Percentiles rank a stretch among this genome's conserved stretches.
phyloP scores from a whole-genome alignment of 2,113 vertebrate species.

The Scophthalmus maximus region DNA sequence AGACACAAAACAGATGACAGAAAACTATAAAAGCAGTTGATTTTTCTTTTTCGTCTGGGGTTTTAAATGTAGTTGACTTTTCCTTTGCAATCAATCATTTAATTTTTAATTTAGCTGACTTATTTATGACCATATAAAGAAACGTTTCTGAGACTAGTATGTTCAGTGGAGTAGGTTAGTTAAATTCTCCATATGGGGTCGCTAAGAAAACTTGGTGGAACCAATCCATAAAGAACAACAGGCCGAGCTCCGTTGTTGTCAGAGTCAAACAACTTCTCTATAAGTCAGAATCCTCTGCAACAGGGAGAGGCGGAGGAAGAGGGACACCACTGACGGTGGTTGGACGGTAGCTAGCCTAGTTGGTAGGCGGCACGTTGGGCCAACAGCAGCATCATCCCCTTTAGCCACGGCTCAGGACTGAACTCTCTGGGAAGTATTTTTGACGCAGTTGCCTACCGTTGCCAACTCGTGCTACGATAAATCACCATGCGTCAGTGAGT shows the following conservation, averaged over 20 bases:
- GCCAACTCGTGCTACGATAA: constrained; percentile 27
- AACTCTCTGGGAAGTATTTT: constrained; percentile 17
- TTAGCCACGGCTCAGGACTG: constrained; percentile 17
- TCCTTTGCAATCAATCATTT: not conserved
- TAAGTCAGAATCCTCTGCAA: not conserved
- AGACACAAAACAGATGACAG: not conserved
- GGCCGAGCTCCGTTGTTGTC: no score
- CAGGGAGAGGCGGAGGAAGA: not conserved
- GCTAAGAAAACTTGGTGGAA: not conserved
- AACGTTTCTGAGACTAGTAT: not conserved
- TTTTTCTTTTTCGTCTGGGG: not conserved
- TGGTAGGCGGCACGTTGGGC: constrained; percentile 2
- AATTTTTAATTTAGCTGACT: not conserved
- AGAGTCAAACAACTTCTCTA: no score
- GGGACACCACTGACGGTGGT: constrained; percentile 1
- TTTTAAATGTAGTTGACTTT: not conserved
- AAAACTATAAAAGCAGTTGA: not conserved
- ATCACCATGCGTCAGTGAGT: constrained; percentile 21
- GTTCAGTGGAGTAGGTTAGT: no score
- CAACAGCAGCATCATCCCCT: not conserved
- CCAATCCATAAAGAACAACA: no score
- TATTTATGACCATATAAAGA: not conserved
- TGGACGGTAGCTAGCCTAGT: constrained; percentile 7
- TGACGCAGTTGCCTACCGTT: constrained; percentile 13
- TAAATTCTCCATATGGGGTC: no score